Evolutionary conservation across 2,797 vertebrate genomes (phyloP).

Genomic region (Mallotus villosus): DNA sequence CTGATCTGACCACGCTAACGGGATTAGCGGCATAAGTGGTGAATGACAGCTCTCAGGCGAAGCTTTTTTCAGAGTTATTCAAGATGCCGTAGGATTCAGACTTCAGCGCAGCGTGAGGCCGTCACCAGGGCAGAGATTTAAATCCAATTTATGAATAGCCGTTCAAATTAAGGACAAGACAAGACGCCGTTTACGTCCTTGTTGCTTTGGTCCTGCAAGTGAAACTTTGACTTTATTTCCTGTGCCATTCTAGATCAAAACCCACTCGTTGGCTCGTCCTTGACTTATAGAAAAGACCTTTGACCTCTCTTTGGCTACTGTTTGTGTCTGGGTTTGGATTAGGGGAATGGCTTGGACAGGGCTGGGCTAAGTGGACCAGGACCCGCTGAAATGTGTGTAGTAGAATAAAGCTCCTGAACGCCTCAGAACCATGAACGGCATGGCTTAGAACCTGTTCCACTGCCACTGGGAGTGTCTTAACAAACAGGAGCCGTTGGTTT

Average conservation of each 20-base stretch:
- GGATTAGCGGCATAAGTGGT: slow-evolving; percentile 12
- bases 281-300: neutral
- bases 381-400: neutral
- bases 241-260: neutral
- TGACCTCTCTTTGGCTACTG: neutral
- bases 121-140: neutral
- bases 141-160: neutral
- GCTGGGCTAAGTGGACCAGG: neutral
- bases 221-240: neutral
- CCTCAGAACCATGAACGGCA: neutral
- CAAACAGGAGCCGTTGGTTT: no score
- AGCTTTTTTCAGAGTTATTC: slow-evolving; percentile 2
- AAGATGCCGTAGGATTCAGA: slow-evolving; percentile 3
- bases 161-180: neutral
- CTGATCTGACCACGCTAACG: slow-evolving; percentile 17
- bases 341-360: neutral
- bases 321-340: neutral
- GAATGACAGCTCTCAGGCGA: neutral
- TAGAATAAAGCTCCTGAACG: neutral
- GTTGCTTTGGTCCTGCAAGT: neutral
- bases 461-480: no score
- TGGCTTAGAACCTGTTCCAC: no score
- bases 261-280: neutral
- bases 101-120: slow-evolving; percentile 3
- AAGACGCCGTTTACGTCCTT: neutral